Conservation (phyloP, 2,113 vertebrate genomes). For the Neodon shergylaensis region DNA sequence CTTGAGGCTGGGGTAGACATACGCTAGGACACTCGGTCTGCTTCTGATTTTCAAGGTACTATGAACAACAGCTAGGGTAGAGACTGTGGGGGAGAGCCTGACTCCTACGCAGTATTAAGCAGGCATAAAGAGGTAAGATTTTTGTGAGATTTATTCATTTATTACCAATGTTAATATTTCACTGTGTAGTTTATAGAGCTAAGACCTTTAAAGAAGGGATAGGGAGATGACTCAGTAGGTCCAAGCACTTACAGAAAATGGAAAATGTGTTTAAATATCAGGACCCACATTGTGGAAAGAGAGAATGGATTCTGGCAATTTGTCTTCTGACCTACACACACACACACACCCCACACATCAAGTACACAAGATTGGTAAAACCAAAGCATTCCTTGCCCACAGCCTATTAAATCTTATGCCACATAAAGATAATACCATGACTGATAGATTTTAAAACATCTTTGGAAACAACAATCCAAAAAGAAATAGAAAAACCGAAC, state of each 20-base stretch:
- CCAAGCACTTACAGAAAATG: not conserved
- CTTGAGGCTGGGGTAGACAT: not conserved
- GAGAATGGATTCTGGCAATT: not conserved
- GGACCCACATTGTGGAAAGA: not conserved
- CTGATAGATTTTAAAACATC: not conserved
- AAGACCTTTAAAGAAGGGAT: not conserved
- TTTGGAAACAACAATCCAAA: not conserved
- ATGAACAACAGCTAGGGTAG: not conserved
- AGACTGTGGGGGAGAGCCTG: accelerated
- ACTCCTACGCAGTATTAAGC: not conserved
- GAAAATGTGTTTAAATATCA: not conserved
- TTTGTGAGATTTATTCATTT: not conserved
- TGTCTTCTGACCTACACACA: not conserved
- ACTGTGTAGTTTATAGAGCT: not conserved
- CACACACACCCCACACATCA: not conserved
- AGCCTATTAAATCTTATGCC: too few species aligned
- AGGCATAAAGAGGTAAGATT: not conserved
- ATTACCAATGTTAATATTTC: not conserved
- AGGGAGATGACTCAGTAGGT: not conserved
- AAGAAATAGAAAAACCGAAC: not conserved
- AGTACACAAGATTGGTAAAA: not conserved
- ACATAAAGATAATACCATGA: not conserved
- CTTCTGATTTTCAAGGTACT: not conserved
- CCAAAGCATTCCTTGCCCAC: not conserved
- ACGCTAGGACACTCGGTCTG: too few species aligned